Base-by-base conservation (phyloP, 2,797 vertebrate genomes). In the Somateria mollissima region DNA sequence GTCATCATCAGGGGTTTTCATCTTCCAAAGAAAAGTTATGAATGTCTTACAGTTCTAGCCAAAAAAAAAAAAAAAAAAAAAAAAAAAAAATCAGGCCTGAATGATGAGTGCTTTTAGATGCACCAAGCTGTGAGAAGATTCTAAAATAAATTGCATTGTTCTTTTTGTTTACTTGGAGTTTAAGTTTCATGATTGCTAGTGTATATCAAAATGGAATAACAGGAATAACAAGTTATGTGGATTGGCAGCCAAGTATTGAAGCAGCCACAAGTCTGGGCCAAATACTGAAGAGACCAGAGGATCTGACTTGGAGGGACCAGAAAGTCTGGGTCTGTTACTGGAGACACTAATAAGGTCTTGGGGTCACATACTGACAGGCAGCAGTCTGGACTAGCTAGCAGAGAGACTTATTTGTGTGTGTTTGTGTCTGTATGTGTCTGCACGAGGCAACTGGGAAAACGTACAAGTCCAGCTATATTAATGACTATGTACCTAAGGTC, bases 241-340 rank as follows among this genome's bases (percentile, higher is more conserved):
- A 43, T 66, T 81, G 54, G 16, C 47, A 71, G n/a, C 16, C 7
- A 18, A 24, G 25, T 45, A 2, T 30, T 47, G 51, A 72, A 25
- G 14, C 20, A 69, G 51, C 17, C 8, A 6, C 13, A 60, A 75
- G 16, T 20, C 36, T 64, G 28, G 30, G 34, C 12, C 37, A 54
- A 66, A 66, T 32, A 36, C 0, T 53, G 56, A 66, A 69, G n/a
- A 39, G 13, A 82, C 3, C 32, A 74, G 54, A 43, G 58, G 15
- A 75, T 57, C n/a, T 18, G 34, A 58, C 34, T 21, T 1, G 6
- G 36, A 74, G 34, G 27, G 10, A 66, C 17, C 62, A 45, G 34
- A 9, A 14, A 22, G 8, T 62, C 47, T 0, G 0, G 79, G 13
- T 5, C 25, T 43, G 1, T 57, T 80, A 57, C 65, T 80, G 51